Base-by-base conservation (phyloP, 2,888 invertebrate genomes). In the Drymonia ruficornis region DNA sequence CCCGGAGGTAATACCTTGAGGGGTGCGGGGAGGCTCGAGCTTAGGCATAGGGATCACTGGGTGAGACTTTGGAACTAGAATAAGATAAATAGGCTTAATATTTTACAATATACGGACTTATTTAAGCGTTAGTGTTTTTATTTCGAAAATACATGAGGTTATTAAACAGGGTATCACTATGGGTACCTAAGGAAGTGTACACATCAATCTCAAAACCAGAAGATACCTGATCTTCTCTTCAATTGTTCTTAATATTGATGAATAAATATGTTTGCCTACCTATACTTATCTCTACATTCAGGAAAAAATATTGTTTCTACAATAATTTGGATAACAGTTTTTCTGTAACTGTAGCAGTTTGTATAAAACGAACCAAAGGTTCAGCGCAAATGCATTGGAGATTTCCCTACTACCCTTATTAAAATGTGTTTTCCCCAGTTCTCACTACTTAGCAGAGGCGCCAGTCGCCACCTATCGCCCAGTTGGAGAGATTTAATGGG, bases 401-500 rank as follows among this genome's bases (percentile, higher is more conserved):
- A 49, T 38, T n/a, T 19, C 36, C 36, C 16, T 44, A 16, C 29
- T 34, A 18, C 76, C 80, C 83, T 81, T 84, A 87, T 87, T 86
- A 89, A 88, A 89, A 88, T 85, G 86, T 84, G 84, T 87, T 89
- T 87, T 87, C 23, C 74, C 79, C 70, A 71, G 77, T 80, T 81
- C 67, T 70, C 74, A 71, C 78, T 82, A 78, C 81, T 86, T 83
- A 83, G 80, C 68, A 59, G 72, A 67, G 82, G 23, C 23, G 23
- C 23, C 5, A 67, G 82, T 78, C 84, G 86, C 86, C 84, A 88
- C 85, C 89, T 87, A 88, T 89, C 86, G 82, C 83, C 84, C 78
- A 79, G 81, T 86, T 84, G 81, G 78, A 77, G 74, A 86, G 84
- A 87, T 87, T 89, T 88, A 89, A 89, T 83, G 84, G 81, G 76